Conservation (phyloP, 1,140 invertebrate genomes). For the Rhopalosiphum padi region DNA sequence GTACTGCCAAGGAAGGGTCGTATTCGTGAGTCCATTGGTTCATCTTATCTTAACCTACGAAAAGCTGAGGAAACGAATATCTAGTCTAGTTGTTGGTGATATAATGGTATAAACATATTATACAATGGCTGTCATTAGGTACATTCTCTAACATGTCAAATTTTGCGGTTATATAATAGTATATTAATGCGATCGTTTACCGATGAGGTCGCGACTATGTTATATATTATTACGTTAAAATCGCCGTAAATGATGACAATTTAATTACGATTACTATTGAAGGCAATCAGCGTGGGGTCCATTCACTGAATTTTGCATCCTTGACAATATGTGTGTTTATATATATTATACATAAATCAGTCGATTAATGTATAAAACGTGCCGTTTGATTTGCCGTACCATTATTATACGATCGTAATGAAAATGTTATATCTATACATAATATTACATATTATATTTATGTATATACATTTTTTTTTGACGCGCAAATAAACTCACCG, state of each 20-base stretch:
- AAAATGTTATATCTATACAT: neutral
- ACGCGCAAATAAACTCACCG: neutral
- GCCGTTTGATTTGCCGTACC: neutral
- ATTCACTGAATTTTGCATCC: slow-evolving; percentile 36
- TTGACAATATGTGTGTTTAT: neutral
- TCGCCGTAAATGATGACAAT: neutral
- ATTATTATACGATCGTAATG: neutral
- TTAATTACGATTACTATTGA: slow-evolving; percentile 23
- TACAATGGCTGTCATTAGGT: neutral
- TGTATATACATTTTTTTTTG: neutral
- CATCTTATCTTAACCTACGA: neutral
- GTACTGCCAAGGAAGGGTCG: neutral
- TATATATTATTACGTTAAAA: neutral
- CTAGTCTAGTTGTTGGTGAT: neutral
- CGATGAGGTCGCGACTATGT: neutral
- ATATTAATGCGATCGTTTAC: neutral
- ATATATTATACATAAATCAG: neutral
- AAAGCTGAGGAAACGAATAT: neutral
- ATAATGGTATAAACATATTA: neutral
- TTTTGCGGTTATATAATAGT: neutral
- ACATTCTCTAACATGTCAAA: neutral
- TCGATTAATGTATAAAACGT: slow-evolving; percentile 28
- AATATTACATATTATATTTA: neutral
- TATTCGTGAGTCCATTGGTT: neutral
- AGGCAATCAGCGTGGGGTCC: neutral